These are phyloP conservation scores for Zoanthus sansibaricus DNA, from an alignment of 92 coral and sea anemone species.

Conservation along the genomic window DNA sequence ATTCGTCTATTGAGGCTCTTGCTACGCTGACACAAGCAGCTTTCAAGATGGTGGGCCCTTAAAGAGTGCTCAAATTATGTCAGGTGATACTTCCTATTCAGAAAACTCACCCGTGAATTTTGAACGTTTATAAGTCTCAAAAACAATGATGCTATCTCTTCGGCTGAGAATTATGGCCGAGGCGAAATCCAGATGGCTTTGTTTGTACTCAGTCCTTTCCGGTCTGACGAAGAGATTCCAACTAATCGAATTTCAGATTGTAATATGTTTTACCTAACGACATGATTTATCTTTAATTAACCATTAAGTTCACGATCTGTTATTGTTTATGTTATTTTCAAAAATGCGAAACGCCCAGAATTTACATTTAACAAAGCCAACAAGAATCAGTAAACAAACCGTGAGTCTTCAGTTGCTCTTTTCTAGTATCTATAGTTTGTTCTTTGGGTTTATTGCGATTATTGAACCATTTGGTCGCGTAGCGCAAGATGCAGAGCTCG, in stretches of 20 bases:
- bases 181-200: conserved; percentile 36
- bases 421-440: neutral
- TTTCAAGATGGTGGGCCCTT: neutral
- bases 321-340: conserved; percentile 63
- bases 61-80: conserved; percentile 14
- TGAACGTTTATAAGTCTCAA: neutral
- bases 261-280: conserved; percentile 72
- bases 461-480: neutral
- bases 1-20: conserved; percentile 24
- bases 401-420: neutral
- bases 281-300: conserved; percentile 86
- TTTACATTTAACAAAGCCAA: conserved; percentile 42
- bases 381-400: neutral
- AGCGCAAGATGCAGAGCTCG: neutral
- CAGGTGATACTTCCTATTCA: conserved; percentile 24
- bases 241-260: conserved; percentile 82
- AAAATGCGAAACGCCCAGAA: conserved; percentile 33
- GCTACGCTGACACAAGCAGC: conserved; percentile 8
- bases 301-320: conserved; percentile 68
- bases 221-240: conserved; percentile 43
- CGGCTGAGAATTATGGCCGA: conserved; percentile 21
- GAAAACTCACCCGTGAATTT: conserved; percentile 16
- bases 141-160: conserved; percentile 11
- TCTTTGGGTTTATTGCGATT: neutral
- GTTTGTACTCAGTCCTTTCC: conserved; percentile 49